phyloP scores from a whole-genome alignment of 2,888 invertebrate genomes.

The Octodonta nipae region DNA sequence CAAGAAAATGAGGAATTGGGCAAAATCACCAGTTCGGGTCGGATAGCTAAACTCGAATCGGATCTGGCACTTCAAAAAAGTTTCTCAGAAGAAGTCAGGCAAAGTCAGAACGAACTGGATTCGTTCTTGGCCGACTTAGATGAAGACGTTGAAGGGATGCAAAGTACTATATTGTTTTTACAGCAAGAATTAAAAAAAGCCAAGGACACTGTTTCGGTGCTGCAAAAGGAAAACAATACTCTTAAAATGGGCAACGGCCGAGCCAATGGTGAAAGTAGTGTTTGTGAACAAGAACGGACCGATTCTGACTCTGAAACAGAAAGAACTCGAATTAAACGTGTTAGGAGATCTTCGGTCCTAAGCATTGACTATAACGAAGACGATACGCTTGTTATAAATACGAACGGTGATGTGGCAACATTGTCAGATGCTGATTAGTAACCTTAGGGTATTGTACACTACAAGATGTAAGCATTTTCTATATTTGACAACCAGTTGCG shows the following conservation, averaged over 20 bases:
- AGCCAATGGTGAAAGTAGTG: conserved; percentile 24
- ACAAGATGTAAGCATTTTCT: too few relatives aligned
- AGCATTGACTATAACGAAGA: conserved; percentile 64
- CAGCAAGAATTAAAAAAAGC: conserved; percentile 84
- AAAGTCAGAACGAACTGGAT: conserved; percentile 90
- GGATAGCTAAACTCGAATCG: conserved; percentile 88
- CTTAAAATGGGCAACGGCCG: conserved; percentile 23
- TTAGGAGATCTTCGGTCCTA: conserved; percentile 56
- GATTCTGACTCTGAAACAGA: conserved; percentile 37
- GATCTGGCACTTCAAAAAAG: conserved; percentile 90
- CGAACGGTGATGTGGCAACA: conserved; percentile 51
- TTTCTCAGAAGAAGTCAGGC: conserved; percentile 91
- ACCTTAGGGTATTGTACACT: conserved; percentile 2
- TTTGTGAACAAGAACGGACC: conserved; percentile 34
- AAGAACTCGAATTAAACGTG: conserved; percentile 47
- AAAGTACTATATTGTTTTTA: conserved; percentile 86
- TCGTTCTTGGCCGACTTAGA: conserved; percentile 91
- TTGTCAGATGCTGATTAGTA: conserved; percentile 32
- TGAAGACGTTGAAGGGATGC: conserved; percentile 97
- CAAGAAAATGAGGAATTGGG: conserved; percentile 97
- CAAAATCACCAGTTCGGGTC: conserved; percentile 85
- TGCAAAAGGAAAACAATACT: conserved; percentile 46
- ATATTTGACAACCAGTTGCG: too few relatives aligned
- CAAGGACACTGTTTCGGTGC: conserved; percentile 44
- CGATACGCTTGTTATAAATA: conserved; percentile 54